These are phyloP conservation scores for Acipenser transmontanus DNA, from an alignment of 2,797 vertebrate genomes.

Conservation along the genomic window DNA sequence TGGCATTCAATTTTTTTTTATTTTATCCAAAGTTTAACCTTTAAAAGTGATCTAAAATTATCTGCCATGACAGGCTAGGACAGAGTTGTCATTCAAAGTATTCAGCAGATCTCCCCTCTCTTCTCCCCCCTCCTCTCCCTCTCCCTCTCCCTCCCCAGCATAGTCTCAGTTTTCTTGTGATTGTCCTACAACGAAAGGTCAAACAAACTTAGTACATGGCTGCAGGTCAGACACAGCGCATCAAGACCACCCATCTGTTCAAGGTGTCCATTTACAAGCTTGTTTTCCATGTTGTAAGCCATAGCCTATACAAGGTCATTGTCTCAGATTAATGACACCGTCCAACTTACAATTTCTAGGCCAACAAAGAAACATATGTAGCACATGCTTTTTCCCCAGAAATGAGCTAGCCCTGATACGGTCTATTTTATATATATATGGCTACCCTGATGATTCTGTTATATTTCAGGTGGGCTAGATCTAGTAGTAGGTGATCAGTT, in stretches of 20 bases:
- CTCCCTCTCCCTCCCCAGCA: not conserved
- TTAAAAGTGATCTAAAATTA: not conserved
- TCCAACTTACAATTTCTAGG: no score
- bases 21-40: not conserved
- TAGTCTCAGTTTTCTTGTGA: not conserved
- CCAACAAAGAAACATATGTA: no score
- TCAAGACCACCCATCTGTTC: not conserved
- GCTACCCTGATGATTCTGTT: no score
- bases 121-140: not conserved
- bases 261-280: no score
- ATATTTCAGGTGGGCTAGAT: no score
- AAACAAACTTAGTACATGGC: not conserved
- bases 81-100: not conserved
- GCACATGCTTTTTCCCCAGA: no score
- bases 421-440: no score
- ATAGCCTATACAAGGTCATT: no score
- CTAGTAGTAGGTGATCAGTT: no score
- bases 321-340: no score
- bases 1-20: not conserved
- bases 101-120: not conserved
- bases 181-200: not conserved
- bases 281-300: no score
- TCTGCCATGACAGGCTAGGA: not conserved
- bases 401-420: no score
- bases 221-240: not conserved